Evolutionary conservation across 2,888 invertebrate species (phyloP).

Genomic region (Cataglyphis albicans): DNA sequence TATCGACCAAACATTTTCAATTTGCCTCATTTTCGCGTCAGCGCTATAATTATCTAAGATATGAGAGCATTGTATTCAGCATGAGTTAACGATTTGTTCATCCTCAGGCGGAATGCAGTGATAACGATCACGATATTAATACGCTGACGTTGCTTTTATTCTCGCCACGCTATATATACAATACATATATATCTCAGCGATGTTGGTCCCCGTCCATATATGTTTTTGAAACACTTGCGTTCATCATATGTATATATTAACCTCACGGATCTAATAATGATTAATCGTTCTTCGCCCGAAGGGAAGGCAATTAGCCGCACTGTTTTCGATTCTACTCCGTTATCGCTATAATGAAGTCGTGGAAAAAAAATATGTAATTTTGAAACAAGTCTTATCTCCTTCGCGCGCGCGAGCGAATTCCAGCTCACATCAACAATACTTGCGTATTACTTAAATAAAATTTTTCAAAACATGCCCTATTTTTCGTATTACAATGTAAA

Average conservation of each 20-base stretch:
- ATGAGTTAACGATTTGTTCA: constrained; percentile 12
- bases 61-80: constrained; percentile 8
- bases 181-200: not conserved
- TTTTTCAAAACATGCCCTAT: not conserved
- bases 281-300: constrained; percentile 24
- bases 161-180: not conserved
- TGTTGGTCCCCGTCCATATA: not conserved
- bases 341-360: constrained; percentile 21
- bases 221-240: constrained; percentile 43
- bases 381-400: constrained; percentile 18
- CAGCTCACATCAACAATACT: not conserved
- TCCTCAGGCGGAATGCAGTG: constrained; percentile 5
- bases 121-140: constrained; percentile 37
- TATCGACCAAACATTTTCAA: not conserved
- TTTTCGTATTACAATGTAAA: not conserved
- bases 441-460: not conserved
- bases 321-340: constrained; percentile 34
- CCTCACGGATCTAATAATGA: constrained; percentile 21
- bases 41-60: constrained; percentile 23
- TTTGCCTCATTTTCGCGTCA: not conserved
- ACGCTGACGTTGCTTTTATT: constrained; percentile 16
- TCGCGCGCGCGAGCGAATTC: constrained; percentile 14
- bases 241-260: constrained; percentile 4
- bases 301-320: constrained; percentile 5
- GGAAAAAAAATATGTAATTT: constrained; percentile 17